Evolutionary conservation across 37 sponge, comb jelly and placozoan species (phyloP), one percentile per base, ranked within the genome.

Genomic region (Ianthella basta): DNA sequence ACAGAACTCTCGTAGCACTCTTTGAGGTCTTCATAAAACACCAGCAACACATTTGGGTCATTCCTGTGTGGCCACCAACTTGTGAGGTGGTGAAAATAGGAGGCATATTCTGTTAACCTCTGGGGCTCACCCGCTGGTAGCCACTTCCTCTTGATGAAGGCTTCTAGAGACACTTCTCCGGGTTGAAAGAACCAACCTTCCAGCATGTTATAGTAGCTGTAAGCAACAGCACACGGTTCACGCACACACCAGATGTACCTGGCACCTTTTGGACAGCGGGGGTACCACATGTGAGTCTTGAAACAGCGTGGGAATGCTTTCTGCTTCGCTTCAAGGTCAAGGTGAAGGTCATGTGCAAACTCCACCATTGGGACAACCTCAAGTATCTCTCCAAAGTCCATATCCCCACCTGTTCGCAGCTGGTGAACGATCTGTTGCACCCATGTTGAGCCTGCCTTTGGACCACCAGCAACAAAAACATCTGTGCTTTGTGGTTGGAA

Each of bases 21-120:
- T 23, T 56, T 66, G 72, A 87, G 68, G 60, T 87, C 81, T 5
- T 87, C 87, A 54, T 55, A 87, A 35, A 80, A 79, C 55, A 87
- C 59, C 21, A 87, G 50, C 38, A 87, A 57, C 19, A 87, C 87
- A 69, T 80, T 81, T 20, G 55, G 27, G 50, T 87, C 72, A 67
- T 80, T 50, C 15, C 87, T 64, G 40, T 81, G 77, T 13, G 82
- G 35, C 81, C 67, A 87, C 87, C 87, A 87, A 25, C 50, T 55
- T 34, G 38, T 13, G 30, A 87, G 59, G 39, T 81, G 39, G 12
- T 74, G 56, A 41, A 85, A 27, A 14, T 53, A 79, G 18, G 55
- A 50, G n/a, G 27, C 80, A 44, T 79, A 39, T 12, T 79, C 29
- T 18, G 53, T 27, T 79, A 53, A 53, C 16, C 36, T 72, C 23